Evolutionary conservation across 2,888 invertebrate genomes (phyloP).

Genomic region (Drosophila emarginata): DNA sequence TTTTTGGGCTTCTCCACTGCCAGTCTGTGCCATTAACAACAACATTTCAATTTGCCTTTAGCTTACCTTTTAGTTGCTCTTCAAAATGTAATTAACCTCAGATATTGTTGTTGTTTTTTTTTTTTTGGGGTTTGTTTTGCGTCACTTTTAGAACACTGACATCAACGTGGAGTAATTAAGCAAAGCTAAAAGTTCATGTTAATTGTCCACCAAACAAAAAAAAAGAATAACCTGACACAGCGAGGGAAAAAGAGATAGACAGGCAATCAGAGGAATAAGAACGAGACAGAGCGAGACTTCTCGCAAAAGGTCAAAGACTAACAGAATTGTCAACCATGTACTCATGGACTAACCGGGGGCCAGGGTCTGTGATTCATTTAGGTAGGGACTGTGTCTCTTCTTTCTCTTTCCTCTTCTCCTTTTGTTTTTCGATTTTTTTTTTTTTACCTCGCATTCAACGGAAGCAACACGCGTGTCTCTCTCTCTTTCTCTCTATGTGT

Average conservation of each 20-base stretch:
- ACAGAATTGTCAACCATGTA: conserved; percentile 74
- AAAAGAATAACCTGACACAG: conserved; percentile 43
- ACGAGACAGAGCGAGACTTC: conserved; percentile 46
- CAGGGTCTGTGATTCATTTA: conserved; percentile 38
- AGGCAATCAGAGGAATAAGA: neutral
- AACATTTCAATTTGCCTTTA: conserved; percentile 66
- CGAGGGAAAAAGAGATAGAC: conserved; percentile 14
- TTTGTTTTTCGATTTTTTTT: too few relatives aligned
- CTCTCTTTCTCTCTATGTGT: conserved; percentile 14
- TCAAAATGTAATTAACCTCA: conserved; percentile 75
- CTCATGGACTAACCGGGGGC: conserved; percentile 35
- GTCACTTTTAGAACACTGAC: conserved; percentile 69
- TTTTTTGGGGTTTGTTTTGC: conserved; percentile 53
- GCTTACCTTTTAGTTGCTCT: conserved; percentile 43
- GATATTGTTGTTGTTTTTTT: conserved; percentile 31
- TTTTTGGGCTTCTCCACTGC: conserved; percentile 14
- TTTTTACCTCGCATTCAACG: conserved; percentile 27
- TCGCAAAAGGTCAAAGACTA: conserved; percentile 71
- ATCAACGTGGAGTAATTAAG: conserved; percentile 65
- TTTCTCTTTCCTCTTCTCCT: conserved; percentile 30
- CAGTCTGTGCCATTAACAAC: conserved; percentile 61
- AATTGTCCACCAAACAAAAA: conserved; percentile 62
- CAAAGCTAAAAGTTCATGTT: conserved; percentile 77
- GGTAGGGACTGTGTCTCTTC: conserved; percentile 28
- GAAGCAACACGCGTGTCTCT: conserved; percentile 22